Conservation (phyloP, 2,888 invertebrate species). For the Baccha elongata region DNA sequence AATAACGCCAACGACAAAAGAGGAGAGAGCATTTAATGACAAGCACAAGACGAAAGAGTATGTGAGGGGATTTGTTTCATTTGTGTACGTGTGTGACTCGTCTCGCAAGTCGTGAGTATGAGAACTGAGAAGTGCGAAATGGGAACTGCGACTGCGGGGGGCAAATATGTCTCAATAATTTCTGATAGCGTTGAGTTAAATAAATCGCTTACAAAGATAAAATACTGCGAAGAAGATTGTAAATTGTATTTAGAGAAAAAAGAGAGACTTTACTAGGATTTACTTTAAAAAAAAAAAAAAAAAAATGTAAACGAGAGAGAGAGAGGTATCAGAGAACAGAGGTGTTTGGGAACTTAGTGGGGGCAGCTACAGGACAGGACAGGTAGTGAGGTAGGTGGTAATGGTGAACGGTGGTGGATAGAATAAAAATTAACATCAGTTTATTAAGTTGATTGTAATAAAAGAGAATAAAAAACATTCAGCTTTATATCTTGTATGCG, state of each 20-base stretch:
- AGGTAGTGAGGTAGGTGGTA: not conserved
- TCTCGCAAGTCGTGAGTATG: not conserved
- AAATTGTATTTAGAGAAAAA: conserved; percentile 12
- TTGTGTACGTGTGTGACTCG: no score
- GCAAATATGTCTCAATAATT: conserved; percentile 50
- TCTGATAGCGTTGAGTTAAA: conserved; percentile 51
- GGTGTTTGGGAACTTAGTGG: conserved; percentile 2
- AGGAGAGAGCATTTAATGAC: not conserved
- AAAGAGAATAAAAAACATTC: conserved; percentile 18
- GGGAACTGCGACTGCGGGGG: no score
- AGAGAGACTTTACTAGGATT: conserved; percentile 9
- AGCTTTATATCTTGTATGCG: conserved; percentile 5
- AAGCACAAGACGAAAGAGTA: no score
- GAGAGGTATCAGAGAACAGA: conserved; percentile 19
- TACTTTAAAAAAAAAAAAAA: no score
- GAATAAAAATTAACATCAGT: conserved; percentile 57
- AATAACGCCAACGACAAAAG: no score
- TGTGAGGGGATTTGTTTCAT: no score
- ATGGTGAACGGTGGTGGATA: conserved; percentile 3
- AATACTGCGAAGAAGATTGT: conserved; percentile 48
- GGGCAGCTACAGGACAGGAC: conserved; percentile 2
- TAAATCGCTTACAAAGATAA: conserved; percentile 62
- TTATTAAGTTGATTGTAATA: conserved; percentile 60
- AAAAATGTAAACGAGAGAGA: conserved; percentile 12
- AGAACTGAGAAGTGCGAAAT: not conserved